phyloP scores from a whole-genome alignment of 2,113 vertebrate species.

The Hippoglossus stenolepis region DNA sequence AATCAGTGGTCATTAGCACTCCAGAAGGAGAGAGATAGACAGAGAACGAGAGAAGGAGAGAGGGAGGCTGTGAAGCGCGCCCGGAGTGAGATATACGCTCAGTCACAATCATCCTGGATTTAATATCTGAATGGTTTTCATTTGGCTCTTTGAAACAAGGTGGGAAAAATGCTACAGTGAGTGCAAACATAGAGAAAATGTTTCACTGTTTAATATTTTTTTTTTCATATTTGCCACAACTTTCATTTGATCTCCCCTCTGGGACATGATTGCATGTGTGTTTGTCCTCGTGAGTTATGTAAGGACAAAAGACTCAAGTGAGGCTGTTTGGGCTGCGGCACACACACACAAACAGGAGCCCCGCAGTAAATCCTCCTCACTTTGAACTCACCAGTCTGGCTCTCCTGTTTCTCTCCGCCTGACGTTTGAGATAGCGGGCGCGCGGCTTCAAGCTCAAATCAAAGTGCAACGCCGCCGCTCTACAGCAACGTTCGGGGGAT shows the following conservation, averaged over 20 bases:
- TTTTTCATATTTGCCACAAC: background rate
- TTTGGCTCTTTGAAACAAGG: background rate
- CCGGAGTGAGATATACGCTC: slow-evolving; percentile 7
- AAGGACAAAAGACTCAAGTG: slow-evolving; percentile 19
- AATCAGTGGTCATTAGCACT: slow-evolving; percentile 68
- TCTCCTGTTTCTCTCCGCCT: slow-evolving; percentile 21
- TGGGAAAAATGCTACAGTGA: background rate
- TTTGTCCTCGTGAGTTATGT: slow-evolving; percentile 45
- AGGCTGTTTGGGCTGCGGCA: slow-evolving; percentile 8
- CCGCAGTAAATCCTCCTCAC: slow-evolving; percentile 43
- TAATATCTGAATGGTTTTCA: background rate
- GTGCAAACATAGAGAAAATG: background rate
- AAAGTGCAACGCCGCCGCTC: slow-evolving; percentile 3
- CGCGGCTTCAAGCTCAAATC: slow-evolving; percentile 36
- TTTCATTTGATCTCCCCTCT: background rate
- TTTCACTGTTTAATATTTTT: background rate
- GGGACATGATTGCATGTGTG: background rate
- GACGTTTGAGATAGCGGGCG: slow-evolving; percentile 34
- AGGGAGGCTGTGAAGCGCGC: background rate
- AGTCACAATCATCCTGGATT: background rate
- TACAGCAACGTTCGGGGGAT: slow-evolving; percentile 16
- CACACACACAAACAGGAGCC: slow-evolving; percentile 15
- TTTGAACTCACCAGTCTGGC: slow-evolving; percentile 41
- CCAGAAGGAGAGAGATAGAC: slow-evolving; percentile 28
- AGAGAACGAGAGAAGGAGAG: background rate